phyloP scores from a whole-genome alignment of 2,113 vertebrate species.

The Bambusicola thoracicus region DNA sequence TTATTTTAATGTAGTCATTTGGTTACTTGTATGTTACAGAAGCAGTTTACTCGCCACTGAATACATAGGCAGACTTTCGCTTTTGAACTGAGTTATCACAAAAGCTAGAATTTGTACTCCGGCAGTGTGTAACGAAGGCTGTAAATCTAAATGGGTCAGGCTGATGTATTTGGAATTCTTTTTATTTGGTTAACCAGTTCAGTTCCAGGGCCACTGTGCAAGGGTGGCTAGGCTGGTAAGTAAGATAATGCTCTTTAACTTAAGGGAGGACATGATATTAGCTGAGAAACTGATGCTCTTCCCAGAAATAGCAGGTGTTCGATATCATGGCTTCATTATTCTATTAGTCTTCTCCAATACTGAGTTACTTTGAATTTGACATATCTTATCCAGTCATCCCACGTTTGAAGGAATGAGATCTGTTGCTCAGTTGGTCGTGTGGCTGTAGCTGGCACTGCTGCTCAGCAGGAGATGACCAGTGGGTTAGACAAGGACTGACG shows the following conservation, averaged over 20 bases:
- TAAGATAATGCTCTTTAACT: background rate
- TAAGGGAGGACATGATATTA: background rate
- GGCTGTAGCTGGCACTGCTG: background rate
- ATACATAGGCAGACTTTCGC: background rate
- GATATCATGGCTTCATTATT: background rate
- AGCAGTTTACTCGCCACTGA: background rate
- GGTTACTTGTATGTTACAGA: background rate
- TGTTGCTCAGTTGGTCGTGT: fast-evolving
- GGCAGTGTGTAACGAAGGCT: background rate
- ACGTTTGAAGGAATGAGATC: background rate
- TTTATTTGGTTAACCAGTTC: background rate
- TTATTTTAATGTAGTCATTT: background rate
- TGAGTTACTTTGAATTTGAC: background rate
- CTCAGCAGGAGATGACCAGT: conserved; percentile 76
- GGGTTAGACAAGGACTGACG: conserved; percentile 68
- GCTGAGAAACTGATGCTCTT: background rate
- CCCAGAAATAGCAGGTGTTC: background rate
- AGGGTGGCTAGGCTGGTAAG: background rate
- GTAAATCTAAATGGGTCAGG: background rate
- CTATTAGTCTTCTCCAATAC: background rate
- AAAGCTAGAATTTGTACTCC: background rate
- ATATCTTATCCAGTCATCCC: background rate
- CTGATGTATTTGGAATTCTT: background rate
- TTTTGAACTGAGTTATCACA: background rate
- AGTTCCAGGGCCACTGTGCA: background rate